These are phyloP conservation scores for Pangasius djambal DNA, from an alignment of 2,797 vertebrate species.

Conservation along the genomic window DNA sequence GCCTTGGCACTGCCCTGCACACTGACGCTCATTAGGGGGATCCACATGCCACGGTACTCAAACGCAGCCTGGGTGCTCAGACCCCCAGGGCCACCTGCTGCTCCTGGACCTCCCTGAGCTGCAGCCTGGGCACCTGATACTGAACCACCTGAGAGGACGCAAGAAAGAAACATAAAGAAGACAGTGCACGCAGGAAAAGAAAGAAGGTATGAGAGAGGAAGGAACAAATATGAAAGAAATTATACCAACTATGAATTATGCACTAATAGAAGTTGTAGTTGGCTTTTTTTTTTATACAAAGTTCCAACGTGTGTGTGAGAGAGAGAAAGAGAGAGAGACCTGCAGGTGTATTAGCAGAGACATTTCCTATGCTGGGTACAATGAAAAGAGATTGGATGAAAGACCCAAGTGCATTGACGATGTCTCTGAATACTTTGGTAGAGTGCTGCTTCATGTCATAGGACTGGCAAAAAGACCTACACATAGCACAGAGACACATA, in stretches of 20 bases:
- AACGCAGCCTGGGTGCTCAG: conserved; percentile 91
- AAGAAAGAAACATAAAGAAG: neutral
- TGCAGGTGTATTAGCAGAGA: conserved; percentile 75
- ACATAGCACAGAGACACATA: conserved; percentile 6
- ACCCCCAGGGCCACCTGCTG: conserved; percentile 78
- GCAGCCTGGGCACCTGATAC: conserved; percentile 76
- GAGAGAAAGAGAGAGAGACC: conserved; percentile 73
- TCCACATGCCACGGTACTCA: conserved; percentile 97
- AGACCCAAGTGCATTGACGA: conserved; percentile 96
- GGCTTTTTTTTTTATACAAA: neutral
- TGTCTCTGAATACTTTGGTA: conserved; percentile 98
- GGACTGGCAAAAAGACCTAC: conserved; percentile 95
- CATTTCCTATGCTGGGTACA: conserved; percentile 81
- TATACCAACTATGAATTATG: neutral
- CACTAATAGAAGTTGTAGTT: neutral
- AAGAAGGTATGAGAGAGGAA: neutral
- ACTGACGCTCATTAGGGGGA: conserved; percentile 92
- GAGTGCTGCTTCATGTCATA: conserved; percentile 99
- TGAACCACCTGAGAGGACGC: conserved; percentile 69
- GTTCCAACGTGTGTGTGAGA: neutral
- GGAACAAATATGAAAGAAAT: neutral
- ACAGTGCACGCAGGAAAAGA: neutral
- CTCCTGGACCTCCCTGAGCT: conserved; percentile 79
- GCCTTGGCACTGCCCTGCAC: conserved; percentile 97
- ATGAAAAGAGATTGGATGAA: conserved; percentile 99